Conservation (phyloP, 2,113 vertebrate species). For the Petrocephalus zakoni region DNA sequence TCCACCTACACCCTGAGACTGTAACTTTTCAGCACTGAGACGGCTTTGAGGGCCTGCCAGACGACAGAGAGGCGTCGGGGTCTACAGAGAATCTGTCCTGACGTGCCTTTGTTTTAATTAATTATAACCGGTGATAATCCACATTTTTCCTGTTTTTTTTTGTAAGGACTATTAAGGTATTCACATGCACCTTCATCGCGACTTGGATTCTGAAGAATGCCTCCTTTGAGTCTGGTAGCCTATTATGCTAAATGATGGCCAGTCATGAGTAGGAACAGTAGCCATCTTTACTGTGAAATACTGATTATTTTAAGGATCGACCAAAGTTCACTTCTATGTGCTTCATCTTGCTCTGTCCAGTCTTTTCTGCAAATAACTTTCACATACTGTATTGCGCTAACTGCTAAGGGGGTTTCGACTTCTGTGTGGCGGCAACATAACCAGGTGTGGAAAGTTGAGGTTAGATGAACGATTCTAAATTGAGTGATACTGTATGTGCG, state of each 20-base stretch:
- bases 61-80: conserved; percentile 27
- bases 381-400: background rate
- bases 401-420: background rate
- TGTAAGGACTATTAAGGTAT: conserved; percentile 25
- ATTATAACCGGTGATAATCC: conserved; percentile 41
- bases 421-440: background rate
- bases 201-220: background rate
- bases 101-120: conserved; percentile 50
- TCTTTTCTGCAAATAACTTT: background rate
- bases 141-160: background rate
- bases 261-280: background rate
- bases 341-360: background rate
- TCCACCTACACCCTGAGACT: conserved; percentile 28
- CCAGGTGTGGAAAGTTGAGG: background rate
- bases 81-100: conserved; percentile 49
- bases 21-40: background rate
- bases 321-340: background rate
- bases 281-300: background rate
- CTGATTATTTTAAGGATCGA: background rate
- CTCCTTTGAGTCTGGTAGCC: background rate
- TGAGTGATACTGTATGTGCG: background rate
- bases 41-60: conserved; percentile 7
- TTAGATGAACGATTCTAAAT: background rate
- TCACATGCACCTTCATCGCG: background rate
- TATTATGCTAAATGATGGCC: background rate